Evolutionary conservation across 2,888 invertebrate species (phyloP).

Genomic region (Drosophila meridionalis): DNA sequence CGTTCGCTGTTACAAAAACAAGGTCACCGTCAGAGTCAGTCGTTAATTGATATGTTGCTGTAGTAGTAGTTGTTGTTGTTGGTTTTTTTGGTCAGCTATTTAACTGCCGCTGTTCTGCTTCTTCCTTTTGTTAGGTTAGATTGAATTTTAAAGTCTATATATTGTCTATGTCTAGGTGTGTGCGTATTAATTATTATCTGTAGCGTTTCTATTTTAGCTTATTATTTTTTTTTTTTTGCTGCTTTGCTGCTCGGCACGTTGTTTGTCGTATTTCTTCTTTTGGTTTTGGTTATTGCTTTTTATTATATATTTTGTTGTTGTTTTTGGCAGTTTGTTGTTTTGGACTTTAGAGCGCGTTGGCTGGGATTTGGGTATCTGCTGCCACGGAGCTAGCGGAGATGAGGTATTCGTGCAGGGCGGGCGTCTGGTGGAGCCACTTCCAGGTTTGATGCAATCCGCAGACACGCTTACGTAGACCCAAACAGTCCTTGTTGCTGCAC

Average conservation of each 20-base stretch:
- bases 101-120: constrained; percentile 26
- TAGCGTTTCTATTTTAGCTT: constrained; percentile 46
- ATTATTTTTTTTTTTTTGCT: constrained; percentile 24
- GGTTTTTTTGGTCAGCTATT: constrained; percentile 31
- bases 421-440: constrained; percentile 97
- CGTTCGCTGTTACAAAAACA: constrained; percentile 53
- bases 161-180: constrained; percentile 18
- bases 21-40: constrained; percentile 56
- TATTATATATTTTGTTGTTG: constrained; percentile 9
- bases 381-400: constrained; percentile 92
- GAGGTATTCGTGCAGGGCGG: constrained; percentile 94
- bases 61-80: not conserved
- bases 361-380: constrained; percentile 85
- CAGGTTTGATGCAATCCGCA: constrained; percentile 96
- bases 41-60: constrained; percentile 37
- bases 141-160: constrained; percentile 49
- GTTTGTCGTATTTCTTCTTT: constrained; percentile 49
- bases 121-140: constrained; percentile 55
- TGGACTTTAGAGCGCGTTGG: constrained; percentile 74
- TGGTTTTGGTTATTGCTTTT: constrained; percentile 62
- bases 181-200: constrained; percentile 49
- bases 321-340: constrained; percentile 49
- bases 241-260: constrained; percentile 15
- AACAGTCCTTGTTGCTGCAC: constrained; percentile 85
- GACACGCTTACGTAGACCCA: constrained; percentile 95